Base-by-base conservation (phyloP, 2,888 invertebrate genomes). In the Callinectes sapidus region DNA sequence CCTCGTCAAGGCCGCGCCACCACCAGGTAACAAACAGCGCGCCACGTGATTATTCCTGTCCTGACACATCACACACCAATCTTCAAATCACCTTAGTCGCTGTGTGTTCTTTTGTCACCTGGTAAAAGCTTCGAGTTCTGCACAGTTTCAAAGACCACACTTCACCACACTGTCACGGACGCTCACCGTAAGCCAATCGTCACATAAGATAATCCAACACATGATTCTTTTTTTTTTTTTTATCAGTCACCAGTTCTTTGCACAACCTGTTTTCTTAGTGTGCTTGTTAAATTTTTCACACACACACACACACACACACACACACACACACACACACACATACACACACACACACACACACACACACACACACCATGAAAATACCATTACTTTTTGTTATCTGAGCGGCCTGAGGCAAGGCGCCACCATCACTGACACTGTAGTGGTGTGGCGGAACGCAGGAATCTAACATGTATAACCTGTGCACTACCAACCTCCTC, bases 11-110 rank as follows among this genome's bases (percentile, higher is more conserved):
- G 81, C 81, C 81, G 32, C 81, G 81, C 32, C 81, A 81, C 35
- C 81, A 35, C 81, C 81, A 81, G 81, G 81, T 81, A 81, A 81
- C 81, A 81, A 77, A 81, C 81, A 35, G 16, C 35, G 35, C 32
- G 81, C 81, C 81, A 81, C 81, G 81, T 81, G 81, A 81, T 81
- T 81, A 35, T 18, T 35, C 35, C 32, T 81, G 35, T 35, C 14
- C 81, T 18, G 35, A 81, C 81, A 32, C 71, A 81, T 35, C 81
- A 16, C 3, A 28, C 71, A n/a, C 32, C 13, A 35, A 35, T 81
- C 32, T 35, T 35, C 18, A 81, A 35, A 35, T 35, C 32, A 32
- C 14, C 35, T 32, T 28, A 81, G 14, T 81, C n/a, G n/a, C 71
- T 10, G 1, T 28, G 28, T 71, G n/a, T 71, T 71, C 28, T 10